Percentiles rank a stretch among this genome's conserved stretches.
Evolutionary conservation across 2,113 vertebrate genomes (phyloP).

Genomic region (Engraulis encrasicolus): DNA sequence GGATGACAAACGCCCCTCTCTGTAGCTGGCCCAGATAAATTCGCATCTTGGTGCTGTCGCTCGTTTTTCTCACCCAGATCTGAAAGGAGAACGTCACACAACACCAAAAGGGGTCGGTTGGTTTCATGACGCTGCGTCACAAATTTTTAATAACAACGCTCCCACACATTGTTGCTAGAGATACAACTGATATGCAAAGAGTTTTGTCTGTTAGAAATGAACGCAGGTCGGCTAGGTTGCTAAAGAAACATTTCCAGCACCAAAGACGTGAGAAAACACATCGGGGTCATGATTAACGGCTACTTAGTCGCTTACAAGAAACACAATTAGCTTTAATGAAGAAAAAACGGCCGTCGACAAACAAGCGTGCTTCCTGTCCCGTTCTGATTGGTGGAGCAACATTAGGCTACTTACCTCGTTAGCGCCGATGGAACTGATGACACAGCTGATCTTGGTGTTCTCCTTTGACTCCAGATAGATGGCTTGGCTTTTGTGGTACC

Average conservation of each 20-base stretch:
- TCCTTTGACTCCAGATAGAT: conserved; percentile 98
- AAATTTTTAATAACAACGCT: neutral
- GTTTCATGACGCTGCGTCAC: too few species aligned
- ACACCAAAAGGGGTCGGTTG: neutral
- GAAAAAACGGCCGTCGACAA: neutral
- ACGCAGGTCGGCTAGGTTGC: neutral
- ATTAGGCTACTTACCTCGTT: conserved; percentile 90
- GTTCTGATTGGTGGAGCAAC: conserved; percentile 2
- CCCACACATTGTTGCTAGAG: neutral
- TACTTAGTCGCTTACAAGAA: neutral
- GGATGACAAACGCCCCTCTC: conserved; percentile 93
- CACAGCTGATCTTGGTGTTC: conserved; percentile 97
- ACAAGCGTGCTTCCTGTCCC: neutral
- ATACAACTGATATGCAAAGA: neutral
- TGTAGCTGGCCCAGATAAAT: conserved; percentile 98
- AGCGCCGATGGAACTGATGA: conserved; percentile 96
- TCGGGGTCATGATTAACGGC: neutral
- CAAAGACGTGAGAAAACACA: neutral
- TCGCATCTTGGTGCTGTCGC: conserved; percentile 98
- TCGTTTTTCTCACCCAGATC: conserved; percentile 99
- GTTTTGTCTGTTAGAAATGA: neutral
- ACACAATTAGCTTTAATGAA: neutral
- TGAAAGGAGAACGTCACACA: conserved; percentile 58
- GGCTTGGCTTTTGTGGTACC: conserved; percentile 98
- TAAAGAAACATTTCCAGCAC: neutral